A percentile compares a stretch with the other conserved stretches of the same genome.
Conservation (phyloP, 2,888 invertebrate species). For the Rosalia funebris region DNA sequence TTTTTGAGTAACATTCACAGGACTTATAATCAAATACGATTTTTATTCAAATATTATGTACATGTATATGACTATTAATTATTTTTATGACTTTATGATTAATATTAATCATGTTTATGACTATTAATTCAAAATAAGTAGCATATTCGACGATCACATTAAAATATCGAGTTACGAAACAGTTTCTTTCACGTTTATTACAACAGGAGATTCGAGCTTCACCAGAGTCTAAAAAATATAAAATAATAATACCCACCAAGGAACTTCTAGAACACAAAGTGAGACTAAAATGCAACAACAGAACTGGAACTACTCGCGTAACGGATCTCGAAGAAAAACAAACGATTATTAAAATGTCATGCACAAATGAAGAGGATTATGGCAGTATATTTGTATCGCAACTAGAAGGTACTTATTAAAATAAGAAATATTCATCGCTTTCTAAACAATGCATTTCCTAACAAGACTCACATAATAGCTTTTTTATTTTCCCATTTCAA, state of each 20-base stretch:
- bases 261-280: slow-evolving; percentile 28
- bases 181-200: slow-evolving; percentile 9
- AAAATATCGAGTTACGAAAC: slow-evolving; percentile 18
- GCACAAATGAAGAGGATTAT: slow-evolving; percentile 31
- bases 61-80: too few species aligned
- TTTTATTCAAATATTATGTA: too few species aligned
- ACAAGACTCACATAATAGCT: neutral
- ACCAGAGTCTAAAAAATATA: slow-evolving; percentile 25
- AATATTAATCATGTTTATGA: too few species aligned
- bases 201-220: slow-evolving; percentile 32
- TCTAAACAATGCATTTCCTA: slow-evolving; percentile 21
- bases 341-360: slow-evolving; percentile 27
- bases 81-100: too few species aligned
- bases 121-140: too few species aligned
- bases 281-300: slow-evolving; percentile 25
- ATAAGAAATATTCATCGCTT: slow-evolving; percentile 26
- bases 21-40: too few species aligned
- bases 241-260: slow-evolving; percentile 35
- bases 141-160: too few species aligned
- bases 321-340: slow-evolving; percentile 22
- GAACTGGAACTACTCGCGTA: slow-evolving; percentile 21
- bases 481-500: too few species aligned
- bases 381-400: slow-evolving; percentile 25
- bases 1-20: too few species aligned
- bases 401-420: slow-evolving; percentile 29